Percentiles rank a stretch among this genome's conserved stretches.
These are phyloP conservation scores for Tortrix viridana DNA, from an alignment of 2,888 invertebrate species.

Conservation along the genomic window DNA sequence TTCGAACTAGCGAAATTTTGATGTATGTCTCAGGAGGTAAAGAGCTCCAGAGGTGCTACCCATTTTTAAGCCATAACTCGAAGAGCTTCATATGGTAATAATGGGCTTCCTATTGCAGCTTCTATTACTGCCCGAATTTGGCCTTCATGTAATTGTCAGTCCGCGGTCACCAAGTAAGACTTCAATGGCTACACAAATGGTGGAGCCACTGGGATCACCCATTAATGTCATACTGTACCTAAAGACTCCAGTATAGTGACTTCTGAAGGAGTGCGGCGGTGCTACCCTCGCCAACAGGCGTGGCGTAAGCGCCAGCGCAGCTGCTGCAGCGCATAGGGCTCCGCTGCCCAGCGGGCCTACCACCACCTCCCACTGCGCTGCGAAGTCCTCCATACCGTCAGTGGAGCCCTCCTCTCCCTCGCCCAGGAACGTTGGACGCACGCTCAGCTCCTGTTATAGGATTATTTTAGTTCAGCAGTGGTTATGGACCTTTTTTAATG, in stretches of 20 bases:
- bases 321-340: constrained; percentile 86
- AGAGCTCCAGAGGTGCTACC: too few relatives aligned
- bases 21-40: too few relatives aligned
- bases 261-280: constrained; percentile 87
- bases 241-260: constrained; percentile 86
- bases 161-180: not conserved
- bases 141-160: too few relatives aligned
- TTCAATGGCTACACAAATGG: not conserved
- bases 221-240: constrained; percentile 71
- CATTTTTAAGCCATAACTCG: too few relatives aligned
- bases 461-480: not conserved
- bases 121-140: too few relatives aligned
- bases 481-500: too few relatives aligned
- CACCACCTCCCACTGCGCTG: constrained; percentile 23
- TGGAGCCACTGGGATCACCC: not conserved
- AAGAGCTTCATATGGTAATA: too few relatives aligned
- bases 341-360: constrained; percentile 82
- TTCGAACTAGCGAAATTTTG: too few relatives aligned
- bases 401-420: constrained; percentile 40
- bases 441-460: constrained; percentile 28
- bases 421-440: constrained; percentile 34
- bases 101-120: too few relatives aligned
- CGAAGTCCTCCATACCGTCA: constrained; percentile 4
- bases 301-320: constrained; percentile 87
- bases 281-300: constrained; percentile 87